Evolutionary conservation across 2,797 vertebrate species (phyloP).

Genomic region (Tauraco hartlaubi): DNA sequence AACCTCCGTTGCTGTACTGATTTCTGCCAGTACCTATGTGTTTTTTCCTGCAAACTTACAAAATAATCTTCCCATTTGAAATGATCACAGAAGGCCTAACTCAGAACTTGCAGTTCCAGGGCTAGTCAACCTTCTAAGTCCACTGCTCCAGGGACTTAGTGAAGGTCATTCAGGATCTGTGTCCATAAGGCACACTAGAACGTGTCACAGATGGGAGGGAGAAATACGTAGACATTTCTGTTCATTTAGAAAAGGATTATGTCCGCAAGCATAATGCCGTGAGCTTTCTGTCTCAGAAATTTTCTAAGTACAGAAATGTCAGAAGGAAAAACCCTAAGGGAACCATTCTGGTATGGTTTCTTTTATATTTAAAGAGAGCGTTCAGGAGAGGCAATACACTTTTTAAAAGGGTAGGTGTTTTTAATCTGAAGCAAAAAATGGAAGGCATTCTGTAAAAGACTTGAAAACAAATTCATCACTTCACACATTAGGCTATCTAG

Average conservation of each 20-base stretch:
- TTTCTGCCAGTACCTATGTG: not conserved
- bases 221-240: not conserved
- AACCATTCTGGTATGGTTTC: not conserved
- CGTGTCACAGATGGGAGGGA: not conserved
- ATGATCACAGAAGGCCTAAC: not conserved
- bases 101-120: not conserved
- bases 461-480: constrained; percentile 63
- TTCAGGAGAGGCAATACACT: constrained; percentile 25
- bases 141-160: not conserved
- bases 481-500: constrained; percentile 64
- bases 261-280: not conserved
- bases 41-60: not conserved
- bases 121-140: not conserved
- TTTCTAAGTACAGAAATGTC: constrained; percentile 6
- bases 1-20: not conserved
- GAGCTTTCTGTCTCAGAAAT: not conserved
- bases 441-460: constrained; percentile 42
- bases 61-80: not conserved
- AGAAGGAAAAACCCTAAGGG: constrained; percentile 5
- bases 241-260: not conserved
- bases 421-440: constrained; percentile 59
- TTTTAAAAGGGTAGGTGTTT: constrained; percentile 65
- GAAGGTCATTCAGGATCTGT: not conserved
- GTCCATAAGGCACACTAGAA: not conserved
- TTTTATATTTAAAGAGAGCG: constrained; percentile 44